Evolutionary conservation across 2,113 vertebrate species (phyloP).

Genomic region (Sprattus sprattus): DNA sequence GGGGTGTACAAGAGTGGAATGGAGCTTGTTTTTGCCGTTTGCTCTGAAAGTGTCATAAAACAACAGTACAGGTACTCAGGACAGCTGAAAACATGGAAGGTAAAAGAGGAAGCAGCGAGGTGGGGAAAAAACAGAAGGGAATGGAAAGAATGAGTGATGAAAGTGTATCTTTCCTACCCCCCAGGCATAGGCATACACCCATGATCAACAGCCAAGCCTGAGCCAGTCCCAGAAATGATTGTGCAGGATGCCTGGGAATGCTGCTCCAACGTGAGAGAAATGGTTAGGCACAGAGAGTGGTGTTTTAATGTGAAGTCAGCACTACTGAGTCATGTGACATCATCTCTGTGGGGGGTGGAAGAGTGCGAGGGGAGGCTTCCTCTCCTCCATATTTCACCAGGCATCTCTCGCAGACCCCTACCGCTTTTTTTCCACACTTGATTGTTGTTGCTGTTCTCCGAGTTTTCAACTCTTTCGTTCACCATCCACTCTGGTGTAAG

Average conservation of each 20-base stretch:
- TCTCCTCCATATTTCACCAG: neutral
- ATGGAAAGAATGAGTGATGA: conserved; percentile 31
- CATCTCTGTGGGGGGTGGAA: neutral
- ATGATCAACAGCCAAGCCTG: neutral
- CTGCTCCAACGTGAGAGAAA: conserved; percentile 8
- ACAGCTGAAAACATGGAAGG: conserved; percentile 21
- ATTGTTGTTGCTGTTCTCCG: neutral
- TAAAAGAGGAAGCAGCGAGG: conserved; percentile 8
- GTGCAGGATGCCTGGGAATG: neutral
- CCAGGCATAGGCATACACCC: neutral
- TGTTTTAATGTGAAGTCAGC: conserved; percentile 30
- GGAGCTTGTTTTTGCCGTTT: conserved; percentile 38
- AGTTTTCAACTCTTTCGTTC: neutral
- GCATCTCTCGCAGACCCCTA: neutral
- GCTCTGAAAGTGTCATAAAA: conserved; percentile 35
- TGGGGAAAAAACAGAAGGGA: conserved; percentile 14
- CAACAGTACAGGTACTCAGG: conserved; percentile 27
- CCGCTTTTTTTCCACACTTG: neutral
- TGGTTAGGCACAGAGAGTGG: conserved; percentile 4
- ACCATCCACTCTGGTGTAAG: neutral
- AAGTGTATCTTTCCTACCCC: conserved; percentile 17
- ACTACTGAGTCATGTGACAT: neutral
- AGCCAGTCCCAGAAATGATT: conserved; percentile 1
- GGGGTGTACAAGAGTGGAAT: neutral
- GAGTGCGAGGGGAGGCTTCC: neutral